Conservation (phyloP, 2,797 vertebrate species). For the Adelosebastes latens region DNA sequence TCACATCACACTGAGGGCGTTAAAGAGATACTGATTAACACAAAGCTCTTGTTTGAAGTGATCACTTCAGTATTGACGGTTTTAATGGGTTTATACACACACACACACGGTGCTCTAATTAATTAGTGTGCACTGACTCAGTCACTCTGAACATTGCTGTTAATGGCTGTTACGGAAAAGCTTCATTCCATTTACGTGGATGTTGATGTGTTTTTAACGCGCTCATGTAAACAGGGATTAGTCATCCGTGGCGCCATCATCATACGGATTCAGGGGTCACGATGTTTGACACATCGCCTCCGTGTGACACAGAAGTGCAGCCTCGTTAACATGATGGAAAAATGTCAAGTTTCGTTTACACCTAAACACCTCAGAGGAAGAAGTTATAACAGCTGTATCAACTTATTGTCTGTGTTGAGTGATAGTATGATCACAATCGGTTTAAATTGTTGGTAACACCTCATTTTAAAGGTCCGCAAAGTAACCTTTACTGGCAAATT, state of each 20-base stretch:
- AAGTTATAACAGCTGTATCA: neutral
- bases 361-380: neutral
- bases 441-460: fast-evolving
- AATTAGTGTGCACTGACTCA: constrained; percentile 40
- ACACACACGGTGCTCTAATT: constrained; percentile 30
- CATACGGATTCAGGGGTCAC: neutral
- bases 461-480: no score
- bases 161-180: constrained; percentile 55
- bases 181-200: constrained; percentile 15
- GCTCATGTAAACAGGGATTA: neutral
- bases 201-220: constrained; percentile 26
- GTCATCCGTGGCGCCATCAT: neutral
- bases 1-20: constrained; percentile 26
- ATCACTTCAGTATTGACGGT: constrained; percentile 61
- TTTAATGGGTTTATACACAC: constrained; percentile 64
- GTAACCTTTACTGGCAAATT: no score
- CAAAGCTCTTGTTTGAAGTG: constrained; percentile 55
- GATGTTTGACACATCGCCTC: neutral
- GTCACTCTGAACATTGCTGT: constrained; percentile 16
- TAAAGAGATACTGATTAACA: constrained; percentile 70
- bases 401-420: neutral
- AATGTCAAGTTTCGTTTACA: neutral
- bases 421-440: neutral
- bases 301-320: neutral
- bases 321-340: neutral